A percentile compares a stretch with the other conserved stretches of the same genome.
phyloP scores from a whole-genome alignment of 2,888 invertebrate species.

The Ochropacha duplaris region DNA sequence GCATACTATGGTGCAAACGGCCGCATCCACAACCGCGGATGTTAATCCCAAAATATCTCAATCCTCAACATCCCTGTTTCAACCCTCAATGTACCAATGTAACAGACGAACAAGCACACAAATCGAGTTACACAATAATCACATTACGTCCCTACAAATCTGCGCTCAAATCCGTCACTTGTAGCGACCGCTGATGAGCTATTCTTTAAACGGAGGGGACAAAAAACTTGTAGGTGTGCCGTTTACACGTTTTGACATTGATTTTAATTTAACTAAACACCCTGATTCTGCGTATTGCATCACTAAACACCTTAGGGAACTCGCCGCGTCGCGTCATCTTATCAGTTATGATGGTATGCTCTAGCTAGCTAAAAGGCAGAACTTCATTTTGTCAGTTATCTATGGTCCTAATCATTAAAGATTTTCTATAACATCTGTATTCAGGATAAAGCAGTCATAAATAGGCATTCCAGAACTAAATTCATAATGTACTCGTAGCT shows the following conservation, averaged over 20 bases:
- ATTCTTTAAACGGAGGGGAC: slow-evolving; percentile 54
- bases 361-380: too few relatives aligned
- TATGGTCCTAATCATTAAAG: too few relatives aligned
- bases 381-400: too few relatives aligned
- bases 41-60: too few relatives aligned
- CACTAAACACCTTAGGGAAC: neutral
- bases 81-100: neutral
- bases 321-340: neutral
- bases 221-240: slow-evolving; percentile 22
- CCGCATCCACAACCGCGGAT: too few relatives aligned
- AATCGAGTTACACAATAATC: slow-evolving; percentile 64
- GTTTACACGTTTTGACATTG: neutral
- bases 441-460: too few relatives aligned
- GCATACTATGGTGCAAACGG: too few relatives aligned
- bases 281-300: neutral
- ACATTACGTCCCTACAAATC: slow-evolving; percentile 50
- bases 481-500: neutral
- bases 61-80: neutral
- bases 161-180: slow-evolving; percentile 47
- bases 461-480: neutral
- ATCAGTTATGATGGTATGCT: neutral
- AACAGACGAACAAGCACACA: slow-evolving; percentile 22
- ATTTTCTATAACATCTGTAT: too few relatives aligned
- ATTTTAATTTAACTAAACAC: slow-evolving; percentile 1
- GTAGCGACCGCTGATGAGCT: slow-evolving; percentile 60